phyloP scores from a whole-genome alignment of 2,113 vertebrate genomes.

The Leucopsar rothschildi region DNA sequence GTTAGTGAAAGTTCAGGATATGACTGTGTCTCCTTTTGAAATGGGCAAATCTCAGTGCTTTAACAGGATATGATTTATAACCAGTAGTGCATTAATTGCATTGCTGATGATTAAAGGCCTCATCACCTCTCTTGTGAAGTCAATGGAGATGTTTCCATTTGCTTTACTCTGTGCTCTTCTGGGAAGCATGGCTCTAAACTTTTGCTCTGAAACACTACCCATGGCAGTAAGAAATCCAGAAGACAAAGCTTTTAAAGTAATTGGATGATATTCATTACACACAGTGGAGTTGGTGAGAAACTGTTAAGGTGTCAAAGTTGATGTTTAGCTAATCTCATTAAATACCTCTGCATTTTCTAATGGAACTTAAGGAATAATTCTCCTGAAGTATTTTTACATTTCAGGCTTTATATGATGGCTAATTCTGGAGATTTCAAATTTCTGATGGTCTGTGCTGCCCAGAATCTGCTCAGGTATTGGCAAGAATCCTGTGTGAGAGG shows the following conservation, averaged over 20 bases:
- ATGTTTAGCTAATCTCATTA: neutral
- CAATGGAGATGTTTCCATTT: neutral
- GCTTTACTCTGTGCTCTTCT: neutral
- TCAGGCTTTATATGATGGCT: neutral
- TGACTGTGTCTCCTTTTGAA: neutral
- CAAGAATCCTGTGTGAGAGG: neutral
- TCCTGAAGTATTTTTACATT: neutral
- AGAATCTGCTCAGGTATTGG: neutral
- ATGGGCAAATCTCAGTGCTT: neutral
- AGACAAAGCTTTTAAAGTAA: slow-evolving; percentile 34
- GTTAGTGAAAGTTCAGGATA: neutral
- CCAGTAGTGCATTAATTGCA: neutral
- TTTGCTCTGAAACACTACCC: neutral
- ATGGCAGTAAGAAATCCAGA: neutral
- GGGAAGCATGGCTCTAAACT: neutral
- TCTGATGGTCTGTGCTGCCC: neutral
- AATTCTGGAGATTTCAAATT: neutral
- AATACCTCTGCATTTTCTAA: neutral
- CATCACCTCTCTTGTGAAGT: neutral
- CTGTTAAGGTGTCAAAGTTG: neutral
- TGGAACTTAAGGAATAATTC: neutral
- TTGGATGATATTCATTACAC: neutral
- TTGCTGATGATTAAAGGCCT: neutral
- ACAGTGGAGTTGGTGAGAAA: neutral
- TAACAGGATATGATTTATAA: neutral